These are phyloP conservation scores for Hirtodrosophila confusa DNA, from an alignment of 2,888 invertebrate species.

Conservation along the genomic window DNA sequence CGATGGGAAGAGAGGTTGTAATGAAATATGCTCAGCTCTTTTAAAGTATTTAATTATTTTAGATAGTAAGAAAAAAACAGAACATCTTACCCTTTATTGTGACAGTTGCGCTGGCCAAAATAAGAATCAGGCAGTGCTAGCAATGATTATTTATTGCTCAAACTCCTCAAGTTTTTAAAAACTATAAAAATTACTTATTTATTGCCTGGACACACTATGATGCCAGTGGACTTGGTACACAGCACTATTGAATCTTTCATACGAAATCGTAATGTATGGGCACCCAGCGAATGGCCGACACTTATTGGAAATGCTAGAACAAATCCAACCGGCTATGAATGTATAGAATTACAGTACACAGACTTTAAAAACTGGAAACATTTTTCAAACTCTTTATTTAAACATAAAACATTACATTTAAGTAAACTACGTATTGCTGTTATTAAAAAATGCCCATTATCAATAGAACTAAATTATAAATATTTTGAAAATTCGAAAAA, in stretches of 20 bases:
- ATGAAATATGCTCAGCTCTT: constrained; percentile 7
- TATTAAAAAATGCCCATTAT: background rate
- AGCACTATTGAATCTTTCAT: no score
- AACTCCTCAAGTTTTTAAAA: constrained; percentile 7
- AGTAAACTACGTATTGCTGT: background rate
- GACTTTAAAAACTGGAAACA: constrained; percentile 1
- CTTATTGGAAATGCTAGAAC: constrained; percentile 11
- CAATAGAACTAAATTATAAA: background rate
- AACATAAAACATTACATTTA: no score
- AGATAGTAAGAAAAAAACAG: background rate
- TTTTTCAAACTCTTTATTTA: constrained; percentile 2
- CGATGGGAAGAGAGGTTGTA: background rate
- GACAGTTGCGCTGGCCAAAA: constrained; percentile 16
- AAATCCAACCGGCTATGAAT: no score
- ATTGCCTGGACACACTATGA: constrained; percentile 35
- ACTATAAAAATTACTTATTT: constrained; percentile 30
- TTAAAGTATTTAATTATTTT: background rate
- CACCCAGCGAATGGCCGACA: no score
- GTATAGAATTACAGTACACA: background rate
- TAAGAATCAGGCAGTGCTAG: constrained; percentile 16
- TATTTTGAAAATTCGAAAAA: no score
- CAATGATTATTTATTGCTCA: constrained; percentile 12
- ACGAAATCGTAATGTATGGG: no score
- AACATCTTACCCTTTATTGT: constrained; percentile 9
- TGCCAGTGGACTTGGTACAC: constrained; percentile 26